These are phyloP conservation scores for Octonoba sinensis DNA, from an alignment of 2,888 invertebrate species.

Conservation along the genomic window DNA sequence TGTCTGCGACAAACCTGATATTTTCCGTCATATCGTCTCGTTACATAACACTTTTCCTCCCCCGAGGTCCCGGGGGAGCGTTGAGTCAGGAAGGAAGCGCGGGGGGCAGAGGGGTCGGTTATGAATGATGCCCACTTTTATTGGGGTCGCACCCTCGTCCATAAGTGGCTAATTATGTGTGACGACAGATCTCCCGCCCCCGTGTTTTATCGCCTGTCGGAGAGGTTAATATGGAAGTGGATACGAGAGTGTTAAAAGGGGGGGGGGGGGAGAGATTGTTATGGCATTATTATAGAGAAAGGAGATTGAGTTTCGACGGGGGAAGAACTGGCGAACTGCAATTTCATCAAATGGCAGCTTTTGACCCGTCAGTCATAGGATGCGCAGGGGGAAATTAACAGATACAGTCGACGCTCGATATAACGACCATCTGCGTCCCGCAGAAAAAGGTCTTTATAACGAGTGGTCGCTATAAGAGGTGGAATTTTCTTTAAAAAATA, in stretches of 20 bases:
- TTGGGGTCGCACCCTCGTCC: constrained; percentile 61
- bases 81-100: constrained; percentile 54
- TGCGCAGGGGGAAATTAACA: too few relatives aligned
- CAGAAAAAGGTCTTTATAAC: too few relatives aligned
- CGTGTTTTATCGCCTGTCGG: neutral
- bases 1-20: constrained; percentile 4
- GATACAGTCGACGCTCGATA: too few relatives aligned
- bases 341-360: too few relatives aligned
- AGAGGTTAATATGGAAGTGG: constrained; percentile 32
- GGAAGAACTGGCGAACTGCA: too few relatives aligned
- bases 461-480: too few relatives aligned
- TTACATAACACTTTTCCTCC: constrained; percentile 44
- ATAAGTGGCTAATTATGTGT: constrained; percentile 64
- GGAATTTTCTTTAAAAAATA: too few relatives aligned
- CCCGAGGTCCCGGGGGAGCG: constrained; percentile 29
- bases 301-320: neutral
- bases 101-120: constrained; percentile 22
- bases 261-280: constrained; percentile 28
- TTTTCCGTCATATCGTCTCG: constrained; percentile 21
- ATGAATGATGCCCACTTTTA: constrained; percentile 64
- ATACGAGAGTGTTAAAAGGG: constrained; percentile 1
- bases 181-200: constrained; percentile 43
- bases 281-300: constrained; percentile 45
- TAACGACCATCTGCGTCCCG: too few relatives aligned
- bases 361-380: too few relatives aligned